Conservation (phyloP, 1,140 invertebrate genomes). For the Plodia interpunctella region DNA sequence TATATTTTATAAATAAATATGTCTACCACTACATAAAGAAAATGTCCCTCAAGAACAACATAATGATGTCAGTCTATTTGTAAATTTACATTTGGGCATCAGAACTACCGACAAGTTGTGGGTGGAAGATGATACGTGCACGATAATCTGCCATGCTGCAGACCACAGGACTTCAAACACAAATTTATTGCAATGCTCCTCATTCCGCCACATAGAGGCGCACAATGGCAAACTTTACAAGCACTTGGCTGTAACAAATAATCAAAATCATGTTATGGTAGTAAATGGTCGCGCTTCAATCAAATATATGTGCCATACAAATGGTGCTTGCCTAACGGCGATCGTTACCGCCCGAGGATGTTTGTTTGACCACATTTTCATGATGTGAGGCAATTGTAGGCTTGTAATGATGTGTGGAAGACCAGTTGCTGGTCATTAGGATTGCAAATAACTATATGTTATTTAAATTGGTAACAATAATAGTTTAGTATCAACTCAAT, state of each 20-base stretch:
- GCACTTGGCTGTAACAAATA: no score
- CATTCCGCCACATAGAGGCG: no score
- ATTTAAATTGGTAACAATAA: no score
- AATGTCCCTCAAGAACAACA: no score
- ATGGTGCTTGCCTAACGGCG: neutral
- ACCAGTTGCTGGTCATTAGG: no score
- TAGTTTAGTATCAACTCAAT: no score
- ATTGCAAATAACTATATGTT: neutral
- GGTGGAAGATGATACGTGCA: constrained; percentile 1
- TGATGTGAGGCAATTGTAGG: neutral
- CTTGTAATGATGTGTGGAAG: neutral
- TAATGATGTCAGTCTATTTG: neutral
- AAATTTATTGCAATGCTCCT: no score
- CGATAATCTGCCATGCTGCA: no score
- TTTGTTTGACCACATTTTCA: constrained; percentile 3
- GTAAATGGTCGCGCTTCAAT: constrained; percentile 1
- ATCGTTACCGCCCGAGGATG: neutral
- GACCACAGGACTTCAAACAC: no score
- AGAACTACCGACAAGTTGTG: neutral
- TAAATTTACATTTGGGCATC: neutral
- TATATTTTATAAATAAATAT: no score
- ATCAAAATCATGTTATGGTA: neutral
- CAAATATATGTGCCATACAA: constrained; percentile 5
- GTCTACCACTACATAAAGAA: no score
- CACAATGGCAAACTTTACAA: no score